Evolutionary conservation across 2,113 vertebrate genomes (phyloP).

Genomic region (Acanthochromis polyacanthus): DNA sequence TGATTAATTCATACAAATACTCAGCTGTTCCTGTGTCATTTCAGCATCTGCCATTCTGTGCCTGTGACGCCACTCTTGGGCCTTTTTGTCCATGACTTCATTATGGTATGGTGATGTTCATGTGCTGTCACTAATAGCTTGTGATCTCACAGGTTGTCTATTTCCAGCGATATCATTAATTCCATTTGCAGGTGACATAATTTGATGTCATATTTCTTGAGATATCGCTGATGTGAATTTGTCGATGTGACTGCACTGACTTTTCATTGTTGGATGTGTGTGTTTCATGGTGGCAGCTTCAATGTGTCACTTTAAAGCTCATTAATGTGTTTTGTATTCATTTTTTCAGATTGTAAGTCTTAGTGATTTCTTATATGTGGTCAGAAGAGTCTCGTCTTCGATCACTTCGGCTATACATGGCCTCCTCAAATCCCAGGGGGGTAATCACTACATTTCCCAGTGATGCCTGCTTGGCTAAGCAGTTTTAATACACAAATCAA

Average conservation of each 20-base stretch:
- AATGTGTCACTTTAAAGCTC: not conserved
- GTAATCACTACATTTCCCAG: constrained; percentile 88
- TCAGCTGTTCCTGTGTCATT: too few species aligned
- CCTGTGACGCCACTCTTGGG: too few species aligned
- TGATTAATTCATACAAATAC: too few species aligned
- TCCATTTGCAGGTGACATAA: too few species aligned
- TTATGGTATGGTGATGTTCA: too few species aligned
- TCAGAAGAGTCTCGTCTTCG: constrained; percentile 36
- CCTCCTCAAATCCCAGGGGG: constrained; percentile 78
- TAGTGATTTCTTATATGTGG: constrained; percentile 26
- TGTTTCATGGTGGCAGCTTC: not conserved
- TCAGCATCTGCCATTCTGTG: too few species aligned
- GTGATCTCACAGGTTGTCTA: not conserved
- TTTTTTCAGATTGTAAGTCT: not conserved
- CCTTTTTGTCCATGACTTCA: too few species aligned
- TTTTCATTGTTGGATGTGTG: not conserved
- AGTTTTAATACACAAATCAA: constrained; percentile 94
- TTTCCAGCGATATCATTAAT: too few species aligned
- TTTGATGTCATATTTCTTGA: not conserved
- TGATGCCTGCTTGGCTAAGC: constrained; percentile 88
- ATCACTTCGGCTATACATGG: constrained; percentile 67
- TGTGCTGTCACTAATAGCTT: too few species aligned
- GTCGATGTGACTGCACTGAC: not conserved
- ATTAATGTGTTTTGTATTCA: not conserved
- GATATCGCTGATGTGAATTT: too few species aligned